Conservation (phyloP, 2,797 vertebrate genomes). For the Varecia variegata region DNA sequence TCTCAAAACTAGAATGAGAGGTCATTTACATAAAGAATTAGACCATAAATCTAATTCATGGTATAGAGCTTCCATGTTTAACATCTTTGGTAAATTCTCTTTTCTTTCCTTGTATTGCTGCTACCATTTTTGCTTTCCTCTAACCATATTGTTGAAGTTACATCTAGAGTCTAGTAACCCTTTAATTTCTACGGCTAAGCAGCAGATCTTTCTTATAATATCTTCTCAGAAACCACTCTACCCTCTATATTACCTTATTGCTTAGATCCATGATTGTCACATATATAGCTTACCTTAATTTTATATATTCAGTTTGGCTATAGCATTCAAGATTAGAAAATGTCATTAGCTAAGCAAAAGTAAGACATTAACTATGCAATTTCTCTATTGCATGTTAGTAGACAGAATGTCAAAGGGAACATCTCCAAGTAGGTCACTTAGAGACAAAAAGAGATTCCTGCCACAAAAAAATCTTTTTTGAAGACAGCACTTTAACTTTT, state of each 20-base stretch:
- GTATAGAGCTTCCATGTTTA: not conserved
- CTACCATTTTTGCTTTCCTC: not conserved
- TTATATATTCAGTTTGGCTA: slow-evolving; percentile 63
- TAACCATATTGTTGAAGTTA: not conserved
- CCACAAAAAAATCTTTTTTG: not conserved
- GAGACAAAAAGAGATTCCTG: not conserved
- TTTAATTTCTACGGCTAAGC: slow-evolving; percentile 30
- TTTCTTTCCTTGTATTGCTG: not conserved
- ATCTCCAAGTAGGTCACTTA: not conserved
- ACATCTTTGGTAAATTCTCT: not conserved
- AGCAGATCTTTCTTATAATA: slow-evolving; percentile 22
- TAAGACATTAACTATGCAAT: slow-evolving; percentile 36
- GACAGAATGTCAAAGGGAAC: slow-evolving; percentile 47
- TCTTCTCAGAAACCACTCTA: slow-evolving; percentile 1
- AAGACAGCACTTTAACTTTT: not conserved
- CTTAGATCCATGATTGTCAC: slow-evolving; percentile 35
- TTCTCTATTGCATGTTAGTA: slow-evolving; percentile 58
- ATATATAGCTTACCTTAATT: slow-evolving; percentile 65
- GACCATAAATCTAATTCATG: not conserved
- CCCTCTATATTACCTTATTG: not conserved
- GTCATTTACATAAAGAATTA: not conserved
- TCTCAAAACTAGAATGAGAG: not conserved
- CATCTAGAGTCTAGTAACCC: not conserved
- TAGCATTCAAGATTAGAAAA: slow-evolving; percentile 68
- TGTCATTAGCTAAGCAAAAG: slow-evolving; percentile 67